phyloP scores from a whole-genome alignment of 2,797 vertebrate species.

The Sebastiscus tertius region DNA sequence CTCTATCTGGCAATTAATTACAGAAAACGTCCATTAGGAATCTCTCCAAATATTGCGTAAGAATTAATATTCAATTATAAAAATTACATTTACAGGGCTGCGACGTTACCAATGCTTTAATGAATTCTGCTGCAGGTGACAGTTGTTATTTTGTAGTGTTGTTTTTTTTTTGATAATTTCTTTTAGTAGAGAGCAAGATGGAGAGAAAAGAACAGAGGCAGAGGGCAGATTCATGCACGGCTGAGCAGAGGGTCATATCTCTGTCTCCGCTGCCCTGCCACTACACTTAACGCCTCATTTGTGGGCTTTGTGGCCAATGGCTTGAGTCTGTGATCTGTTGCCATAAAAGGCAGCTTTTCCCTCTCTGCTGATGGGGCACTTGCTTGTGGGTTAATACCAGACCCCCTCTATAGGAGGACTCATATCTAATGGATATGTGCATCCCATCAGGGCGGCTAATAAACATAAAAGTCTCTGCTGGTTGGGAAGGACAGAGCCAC shows the following conservation, averaged over 20 bases:
- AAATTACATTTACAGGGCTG: conserved; percentile 84
- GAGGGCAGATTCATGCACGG: conserved; percentile 62
- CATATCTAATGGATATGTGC: conserved; percentile 72
- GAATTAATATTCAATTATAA: conserved; percentile 91
- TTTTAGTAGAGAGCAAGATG: neutral
- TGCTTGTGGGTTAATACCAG: conserved; percentile 72
- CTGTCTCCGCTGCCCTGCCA: conserved; percentile 59
- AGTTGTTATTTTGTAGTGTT: conserved; percentile 79
- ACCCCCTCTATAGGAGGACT: conserved; percentile 50
- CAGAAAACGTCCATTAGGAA: conserved; percentile 90
- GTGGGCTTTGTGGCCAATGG: conserved; percentile 76
- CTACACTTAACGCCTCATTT: conserved; percentile 81
- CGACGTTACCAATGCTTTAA: conserved; percentile 84
- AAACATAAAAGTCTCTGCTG: conserved; percentile 67
- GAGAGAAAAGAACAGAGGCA: conserved; percentile 27
- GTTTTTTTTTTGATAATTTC: conserved; percentile 28
- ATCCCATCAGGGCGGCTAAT: conserved; percentile 69
- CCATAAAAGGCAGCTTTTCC: conserved; percentile 75
- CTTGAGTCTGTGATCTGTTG: conserved; percentile 76
- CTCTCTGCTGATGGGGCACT: conserved; percentile 78
- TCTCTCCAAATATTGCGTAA: conserved; percentile 83
- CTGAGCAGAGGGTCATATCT: conserved; percentile 66
- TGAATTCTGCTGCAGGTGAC: conserved; percentile 89
- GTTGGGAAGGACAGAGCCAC: conserved; percentile 51
- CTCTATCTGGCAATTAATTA: conserved; percentile 89